Evolutionary conservation across 2,888 invertebrate genomes (phyloP).

Genomic region (Parnassius mnemosyne): DNA sequence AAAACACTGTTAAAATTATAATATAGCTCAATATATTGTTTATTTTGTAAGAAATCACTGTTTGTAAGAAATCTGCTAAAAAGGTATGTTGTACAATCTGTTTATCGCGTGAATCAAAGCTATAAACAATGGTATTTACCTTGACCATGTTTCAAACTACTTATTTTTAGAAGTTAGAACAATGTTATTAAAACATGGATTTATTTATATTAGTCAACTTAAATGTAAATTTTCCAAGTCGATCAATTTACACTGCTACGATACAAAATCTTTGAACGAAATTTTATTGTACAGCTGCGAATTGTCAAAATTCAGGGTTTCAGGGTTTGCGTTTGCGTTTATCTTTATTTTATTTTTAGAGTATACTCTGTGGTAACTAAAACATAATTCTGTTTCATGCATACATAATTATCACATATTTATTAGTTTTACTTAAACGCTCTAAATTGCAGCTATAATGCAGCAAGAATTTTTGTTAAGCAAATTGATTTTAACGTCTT

Average conservation of each 20-base stretch:
- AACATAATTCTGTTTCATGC: conserved; percentile 6
- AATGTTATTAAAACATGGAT: conserved; percentile 2
- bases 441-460: too few species aligned
- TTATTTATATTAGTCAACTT: conserved; percentile 13
- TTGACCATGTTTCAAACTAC: conserved; percentile 48
- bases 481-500: too few species aligned
- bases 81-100: conserved; percentile 28
- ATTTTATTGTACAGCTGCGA: conserved; percentile 67
- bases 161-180: conserved; percentile 9
- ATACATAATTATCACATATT: background rate
- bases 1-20: background rate
- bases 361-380: conserved; percentile 1
- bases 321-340: conserved; percentile 21
- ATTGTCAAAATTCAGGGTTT: conserved; percentile 56
- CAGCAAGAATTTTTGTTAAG: too few species aligned
- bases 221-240: conserved; percentile 29
- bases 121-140: conserved; percentile 43
- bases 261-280: conserved; percentile 57
- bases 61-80: conserved; percentile 7
- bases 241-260: conserved; percentile 38
- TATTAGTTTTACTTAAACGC: too few species aligned
- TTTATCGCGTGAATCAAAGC: conserved; percentile 28
- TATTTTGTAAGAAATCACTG: conserved; percentile 14
- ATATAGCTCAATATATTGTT: background rate
- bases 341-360: background rate